Evolutionary conservation across 2,797 vertebrate genomes (phyloP), one percentile per base, ranked within the genome.

Genomic region (Pelobates cultripes): DNA sequence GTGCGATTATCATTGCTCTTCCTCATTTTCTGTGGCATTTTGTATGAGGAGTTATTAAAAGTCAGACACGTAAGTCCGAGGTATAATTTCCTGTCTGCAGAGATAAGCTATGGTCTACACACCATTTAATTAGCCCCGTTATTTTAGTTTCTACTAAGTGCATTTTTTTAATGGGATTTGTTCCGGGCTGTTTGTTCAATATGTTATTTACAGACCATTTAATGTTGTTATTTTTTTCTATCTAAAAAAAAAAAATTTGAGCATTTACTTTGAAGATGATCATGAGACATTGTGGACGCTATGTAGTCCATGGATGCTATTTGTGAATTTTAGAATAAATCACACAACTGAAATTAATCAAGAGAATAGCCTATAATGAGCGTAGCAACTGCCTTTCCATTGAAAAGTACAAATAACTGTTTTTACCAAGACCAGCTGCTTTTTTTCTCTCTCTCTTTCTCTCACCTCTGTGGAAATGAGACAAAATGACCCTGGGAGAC

Each of bases 1-100:
- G 88, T 89, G 88, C 91, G 89, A 91, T 92, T 91, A 91, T 90
- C 87, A 55, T 87, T 85, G 86, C 85, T 87, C 87, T 87, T 85
- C 89, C 87, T 87, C 81, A 7, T 89, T 92, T 90, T 90, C 90
- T 40, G 74, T 90, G 88, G 77, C 77, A 79, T 84, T 84, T 79
- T 70, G 78, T 84, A 84, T 70, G 57, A 84, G 68, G 77, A 84
- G 77, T 84, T 84, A 84, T 84, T 84, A 84, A 84, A 84, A 84
- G 82, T 84, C 77, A 84, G 82, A 79, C 82, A 84, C 68, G 57
- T 61, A 84, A 73, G 82, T 84, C 77, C 77, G 76, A 79, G 82
- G 77, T 84, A 84, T 84, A 84, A 84, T 84, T 84, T 92, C 90
- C 91, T 91, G 89, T 89, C 90, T 86, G 87, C 86, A 70, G 88